Evolutionary conservation across 2,113 vertebrate genomes (phyloP).

Genomic region (Rhinopomastus cyanomelas): DNA sequence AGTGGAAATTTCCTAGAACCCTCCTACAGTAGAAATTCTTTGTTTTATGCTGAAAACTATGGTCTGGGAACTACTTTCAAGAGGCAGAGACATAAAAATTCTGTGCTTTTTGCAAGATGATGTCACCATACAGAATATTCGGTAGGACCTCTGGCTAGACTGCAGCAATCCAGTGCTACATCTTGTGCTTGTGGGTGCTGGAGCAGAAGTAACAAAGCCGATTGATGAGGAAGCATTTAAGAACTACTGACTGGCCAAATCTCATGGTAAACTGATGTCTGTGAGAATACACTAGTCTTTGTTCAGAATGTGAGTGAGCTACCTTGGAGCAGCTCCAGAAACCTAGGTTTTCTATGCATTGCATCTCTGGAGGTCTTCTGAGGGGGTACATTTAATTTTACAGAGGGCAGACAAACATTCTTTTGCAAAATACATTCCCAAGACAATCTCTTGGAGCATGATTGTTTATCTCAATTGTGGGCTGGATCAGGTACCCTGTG

Average conservation of each 20-base stretch:
- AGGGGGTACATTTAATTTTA: neutral
- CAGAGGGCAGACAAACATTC: neutral
- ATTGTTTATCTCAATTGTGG: neutral
- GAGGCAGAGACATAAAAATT: neutral
- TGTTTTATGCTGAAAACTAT: neutral
- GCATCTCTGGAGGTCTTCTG: neutral
- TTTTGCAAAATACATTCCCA: neutral
- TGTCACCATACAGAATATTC: neutral
- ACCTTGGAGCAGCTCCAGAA: neutral
- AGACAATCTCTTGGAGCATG: neutral
- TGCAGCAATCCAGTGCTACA: neutral
- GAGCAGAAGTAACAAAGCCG: neutral
- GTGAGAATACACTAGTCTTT: neutral
- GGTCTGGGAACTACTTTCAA: neutral
- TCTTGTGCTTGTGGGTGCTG: neutral
- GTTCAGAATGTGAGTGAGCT: neutral
- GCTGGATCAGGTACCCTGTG: neutral
- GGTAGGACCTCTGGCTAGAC: neutral
- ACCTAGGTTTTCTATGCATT: neutral
- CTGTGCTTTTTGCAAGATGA: neutral
- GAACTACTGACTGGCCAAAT: neutral
- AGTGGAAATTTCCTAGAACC: conserved; percentile 14
- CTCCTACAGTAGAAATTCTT: neutral
- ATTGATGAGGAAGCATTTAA: neutral
- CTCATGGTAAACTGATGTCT: rapidly evolving